A percentile compares a stretch with the other conserved stretches of the same genome.
Conservation (phyloP, 2,797 vertebrate genomes). For the Discoglossus pictus region DNA sequence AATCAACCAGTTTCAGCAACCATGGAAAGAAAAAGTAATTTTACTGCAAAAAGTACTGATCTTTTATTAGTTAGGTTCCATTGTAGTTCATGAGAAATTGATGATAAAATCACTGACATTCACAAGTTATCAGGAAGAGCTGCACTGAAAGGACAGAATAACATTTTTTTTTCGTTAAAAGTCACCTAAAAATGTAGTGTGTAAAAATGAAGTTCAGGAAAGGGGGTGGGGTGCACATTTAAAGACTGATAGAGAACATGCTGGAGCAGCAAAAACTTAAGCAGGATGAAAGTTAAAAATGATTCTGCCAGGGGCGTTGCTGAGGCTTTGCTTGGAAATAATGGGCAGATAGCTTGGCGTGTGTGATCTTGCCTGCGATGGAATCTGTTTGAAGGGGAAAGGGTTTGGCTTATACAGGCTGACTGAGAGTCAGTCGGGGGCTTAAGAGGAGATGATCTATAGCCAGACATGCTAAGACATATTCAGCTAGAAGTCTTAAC, state of each 20-base stretch:
- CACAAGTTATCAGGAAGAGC: too few species aligned
- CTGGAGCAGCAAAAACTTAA: slow-evolving; percentile 52
- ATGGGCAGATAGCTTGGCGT: slow-evolving; percentile 59
- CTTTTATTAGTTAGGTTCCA: too few species aligned
- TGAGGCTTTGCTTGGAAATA: slow-evolving; percentile 52
- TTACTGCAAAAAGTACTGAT: too few species aligned
- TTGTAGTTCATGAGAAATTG: too few species aligned
- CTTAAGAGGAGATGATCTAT: slow-evolving; percentile 56
- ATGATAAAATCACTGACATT: too few species aligned
- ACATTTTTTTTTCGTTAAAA: too few species aligned
- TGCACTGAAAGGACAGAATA: too few species aligned
- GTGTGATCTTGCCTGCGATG: slow-evolving; percentile 60
- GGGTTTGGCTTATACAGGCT: slow-evolving; percentile 59
- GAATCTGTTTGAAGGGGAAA: slow-evolving; percentile 65
- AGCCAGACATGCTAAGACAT: slow-evolving; percentile 59
- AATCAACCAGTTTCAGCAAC: too few species aligned
- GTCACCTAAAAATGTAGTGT: not conserved
- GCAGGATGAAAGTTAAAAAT: slow-evolving; percentile 45
- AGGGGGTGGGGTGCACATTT: slow-evolving; percentile 1
- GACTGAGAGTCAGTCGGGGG: slow-evolving; percentile 58
- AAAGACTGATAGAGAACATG: slow-evolving; percentile 51
- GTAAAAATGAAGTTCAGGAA: slow-evolving; percentile 6
- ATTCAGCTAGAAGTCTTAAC: slow-evolving; percentile 26
- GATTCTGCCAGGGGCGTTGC: slow-evolving; percentile 59
- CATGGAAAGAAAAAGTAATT: too few species aligned